phyloP scores from a whole-genome alignment of 2,797 vertebrate genomes.

The Paratrypauchen microcephalus region DNA sequence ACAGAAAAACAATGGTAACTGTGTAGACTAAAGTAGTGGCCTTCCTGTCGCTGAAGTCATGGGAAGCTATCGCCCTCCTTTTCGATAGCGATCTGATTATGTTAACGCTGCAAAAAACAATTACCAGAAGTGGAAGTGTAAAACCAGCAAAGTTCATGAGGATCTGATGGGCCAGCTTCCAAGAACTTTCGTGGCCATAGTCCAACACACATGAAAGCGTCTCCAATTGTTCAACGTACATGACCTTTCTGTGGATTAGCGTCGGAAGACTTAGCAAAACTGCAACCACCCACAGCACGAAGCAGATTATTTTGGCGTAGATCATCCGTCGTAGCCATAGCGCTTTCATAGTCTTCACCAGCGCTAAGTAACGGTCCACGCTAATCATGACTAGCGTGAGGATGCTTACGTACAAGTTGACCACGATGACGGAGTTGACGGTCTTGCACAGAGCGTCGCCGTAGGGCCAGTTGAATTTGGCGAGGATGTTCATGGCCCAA shows the following conservation, averaged over 20 bases:
- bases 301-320: constrained; percentile 82
- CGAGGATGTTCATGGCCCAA: constrained; percentile 86
- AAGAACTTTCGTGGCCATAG: constrained; percentile 47
- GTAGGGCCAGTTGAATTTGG: constrained; percentile 84
- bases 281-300: constrained; percentile 81
- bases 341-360: constrained; percentile 87
- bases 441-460: constrained; percentile 83
- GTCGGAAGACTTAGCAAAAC: constrained; percentile 78
- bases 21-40: constrained; percentile 80
- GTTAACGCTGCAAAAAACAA: constrained; percentile 79
- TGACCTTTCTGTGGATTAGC: constrained; percentile 75
- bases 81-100: constrained; percentile 77
- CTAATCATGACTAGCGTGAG: constrained; percentile 89
- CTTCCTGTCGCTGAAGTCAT: constrained; percentile 75
- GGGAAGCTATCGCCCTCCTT: constrained; percentile 67
- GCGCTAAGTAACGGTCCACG: constrained; percentile 89
- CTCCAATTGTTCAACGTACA: not conserved
- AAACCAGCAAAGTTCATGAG: constrained; percentile 83
- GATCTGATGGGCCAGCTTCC: constrained; percentile 77
- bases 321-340: constrained; percentile 75
- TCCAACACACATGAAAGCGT: constrained; percentile 69
- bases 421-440: constrained; percentile 73
- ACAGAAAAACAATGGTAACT: constrained; percentile 84
- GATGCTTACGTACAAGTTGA: constrained; percentile 88
- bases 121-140: constrained; percentile 78